Evolutionary conservation across 1,140 invertebrate species (phyloP), one percentile per base, ranked within the genome.

Genomic region (Trinorchestia longiramus): DNA sequence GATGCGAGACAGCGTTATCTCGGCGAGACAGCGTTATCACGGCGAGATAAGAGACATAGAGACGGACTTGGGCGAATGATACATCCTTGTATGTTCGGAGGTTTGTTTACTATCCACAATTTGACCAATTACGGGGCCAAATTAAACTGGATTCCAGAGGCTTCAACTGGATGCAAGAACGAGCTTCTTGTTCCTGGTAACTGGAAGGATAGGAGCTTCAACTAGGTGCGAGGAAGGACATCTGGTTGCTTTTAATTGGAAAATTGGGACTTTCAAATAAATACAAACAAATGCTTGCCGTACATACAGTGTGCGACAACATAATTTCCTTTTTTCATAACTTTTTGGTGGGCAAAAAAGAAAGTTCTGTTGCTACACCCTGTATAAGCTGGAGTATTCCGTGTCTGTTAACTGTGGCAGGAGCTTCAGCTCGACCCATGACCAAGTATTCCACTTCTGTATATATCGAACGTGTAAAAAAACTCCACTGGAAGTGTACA

Each of bases 1-100:
- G 88, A 90, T 90, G 88, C 62, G 62, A 77, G 62, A 77, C 62
- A 77, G 62, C 88, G 88, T 90, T 90, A 90, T 90, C 88, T 90
- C 88, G 43, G 41, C 88, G 62, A n/a, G n/a, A n/a, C n/a, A n/a
- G 62, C 88, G 88, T 90, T 90, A 90, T 90, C 88, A 42, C 88
- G 43, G 41, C 88, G 62, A 77, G 62, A 77, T 77, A 77, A 77
- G 62, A 77, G 62, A 77, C 11, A 77, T 77, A 28, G 62, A 77
- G 62, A 77, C 62, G 62, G 62, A 77, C 62, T 77, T 28, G 62
- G 15, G 28, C 62, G 62, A 77, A 77, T 77, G 62, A 77, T 36
- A 28, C 28, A 3, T 77, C 11, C 62, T 77, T 36, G 62, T 77
- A 77, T 36, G 62, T 77, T 77, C 62, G 1, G 28, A 77, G 62